Evolutionary conservation across 2,888 invertebrate species (phyloP).

Genomic region (Cyclophora albipunctata): DNA sequence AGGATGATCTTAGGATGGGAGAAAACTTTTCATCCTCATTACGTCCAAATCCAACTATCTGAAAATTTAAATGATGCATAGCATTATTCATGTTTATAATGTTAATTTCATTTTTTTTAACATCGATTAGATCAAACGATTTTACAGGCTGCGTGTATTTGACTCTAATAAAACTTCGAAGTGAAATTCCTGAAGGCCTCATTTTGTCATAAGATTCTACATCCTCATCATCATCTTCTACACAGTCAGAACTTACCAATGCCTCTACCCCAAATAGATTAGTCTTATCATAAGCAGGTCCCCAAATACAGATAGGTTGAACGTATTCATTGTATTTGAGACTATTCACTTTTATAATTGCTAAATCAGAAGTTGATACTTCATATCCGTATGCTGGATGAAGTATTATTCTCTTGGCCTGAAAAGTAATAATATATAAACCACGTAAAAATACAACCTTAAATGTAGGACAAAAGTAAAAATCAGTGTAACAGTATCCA

Average conservation of each 20-base stretch:
- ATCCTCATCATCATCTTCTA: no score
- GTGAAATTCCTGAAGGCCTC: no score
- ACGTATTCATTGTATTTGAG: conserved; percentile 51
- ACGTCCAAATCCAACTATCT: conserved; percentile 77
- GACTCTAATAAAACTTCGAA: no score
- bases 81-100: no score
- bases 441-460: no score
- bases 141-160: no score
- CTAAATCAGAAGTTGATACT: conserved; percentile 53
- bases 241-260: conserved; percentile 32
- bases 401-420: conserved; percentile 48
- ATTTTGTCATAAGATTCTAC: no score
- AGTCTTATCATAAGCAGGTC: conserved; percentile 55
- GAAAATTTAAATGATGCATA: conserved; percentile 10
- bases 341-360: conserved; percentile 49
- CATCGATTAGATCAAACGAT: no score
- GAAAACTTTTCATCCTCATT: conserved; percentile 74
- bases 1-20: conserved; percentile 58
- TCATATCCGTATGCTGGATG: conserved; percentile 47
- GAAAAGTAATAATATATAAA: conserved; percentile 12
- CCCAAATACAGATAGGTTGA: conserved; percentile 64
- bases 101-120: no score
- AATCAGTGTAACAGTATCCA: background rate
- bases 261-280: conserved; percentile 46
- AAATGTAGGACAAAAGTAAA: conserved; percentile 3